Evolutionary conservation across 2,888 invertebrate genomes (phyloP).

Genomic region (Brachyopa scutellaris): DNA sequence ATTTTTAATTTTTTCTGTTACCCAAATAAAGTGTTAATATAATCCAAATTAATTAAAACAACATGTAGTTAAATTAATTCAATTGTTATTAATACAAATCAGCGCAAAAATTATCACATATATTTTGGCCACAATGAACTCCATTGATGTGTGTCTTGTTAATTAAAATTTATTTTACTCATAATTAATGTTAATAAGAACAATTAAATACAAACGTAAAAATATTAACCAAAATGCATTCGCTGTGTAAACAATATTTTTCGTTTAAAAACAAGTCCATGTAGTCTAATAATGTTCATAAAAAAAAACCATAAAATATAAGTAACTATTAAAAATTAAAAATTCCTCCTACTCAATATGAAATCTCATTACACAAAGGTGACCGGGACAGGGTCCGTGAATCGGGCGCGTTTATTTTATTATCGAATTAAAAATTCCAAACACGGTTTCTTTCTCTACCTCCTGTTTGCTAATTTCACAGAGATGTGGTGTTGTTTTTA

Average conservation of each 20-base stretch:
- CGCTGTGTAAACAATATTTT: background rate
- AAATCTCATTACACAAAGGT: slow-evolving; percentile 17
- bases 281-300: slow-evolving; percentile 4
- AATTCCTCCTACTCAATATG: background rate
- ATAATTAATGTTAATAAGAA: slow-evolving; percentile 45
- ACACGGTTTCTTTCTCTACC: slow-evolving; percentile 7
- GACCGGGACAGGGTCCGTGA: background rate
- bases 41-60: slow-evolving; percentile 43
- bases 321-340: background rate
- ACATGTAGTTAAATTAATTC: slow-evolving; percentile 50
- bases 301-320: slow-evolving; percentile 19
- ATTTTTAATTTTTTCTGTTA: background rate
- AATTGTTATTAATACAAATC: slow-evolving; percentile 40
- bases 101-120: slow-evolving; percentile 45
- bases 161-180: slow-evolving; percentile 63
- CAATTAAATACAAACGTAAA: slow-evolving; percentile 2
- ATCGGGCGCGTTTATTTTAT: slow-evolving; percentile 17
- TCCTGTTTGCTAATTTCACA: slow-evolving; percentile 27
- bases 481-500: no score
- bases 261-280: slow-evolving; percentile 41
- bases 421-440: slow-evolving; percentile 56
- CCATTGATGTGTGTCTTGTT: slow-evolving; percentile 50
- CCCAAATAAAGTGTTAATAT: slow-evolving; percentile 10
- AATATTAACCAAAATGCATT: background rate
- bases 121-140: slow-evolving; percentile 39